phyloP scores from a whole-genome alignment of 2,113 vertebrate genomes.

The Pseudorasbora parva region DNA sequence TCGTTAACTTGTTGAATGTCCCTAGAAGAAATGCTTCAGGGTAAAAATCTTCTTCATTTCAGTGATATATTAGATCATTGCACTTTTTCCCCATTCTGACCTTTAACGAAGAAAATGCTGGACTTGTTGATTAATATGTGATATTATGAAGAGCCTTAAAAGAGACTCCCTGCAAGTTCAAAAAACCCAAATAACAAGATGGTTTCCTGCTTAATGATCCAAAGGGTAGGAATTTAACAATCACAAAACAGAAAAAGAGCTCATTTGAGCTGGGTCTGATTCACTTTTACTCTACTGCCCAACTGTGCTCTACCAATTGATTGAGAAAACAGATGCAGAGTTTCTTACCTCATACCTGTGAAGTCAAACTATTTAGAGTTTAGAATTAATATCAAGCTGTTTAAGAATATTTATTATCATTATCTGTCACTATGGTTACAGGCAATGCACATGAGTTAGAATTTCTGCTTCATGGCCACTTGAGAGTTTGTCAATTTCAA shows the following conservation, averaged over 20 bases:
- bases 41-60: background rate
- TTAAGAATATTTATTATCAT: background rate
- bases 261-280: background rate
- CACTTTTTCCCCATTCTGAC: background rate
- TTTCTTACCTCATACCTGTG: background rate
- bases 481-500: too few species aligned
- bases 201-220: background rate
- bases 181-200: background rate
- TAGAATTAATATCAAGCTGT: background rate
- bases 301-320: background rate
- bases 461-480: too few species aligned
- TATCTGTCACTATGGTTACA: background rate
- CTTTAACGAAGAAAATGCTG: background rate
- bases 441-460: background rate
- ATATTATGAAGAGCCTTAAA: background rate
- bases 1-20: background rate
- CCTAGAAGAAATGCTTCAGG: background rate
- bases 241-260: background rate
- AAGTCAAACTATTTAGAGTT: background rate
- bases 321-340: background rate
- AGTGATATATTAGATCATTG: background rate
- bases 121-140: background rate
- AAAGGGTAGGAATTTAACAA: background rate
- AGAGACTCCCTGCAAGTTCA: background rate
- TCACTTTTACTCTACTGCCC: background rate